phyloP scores from a whole-genome alignment of 2,113 vertebrate species.

The Dicrurus megarhynchus region DNA sequence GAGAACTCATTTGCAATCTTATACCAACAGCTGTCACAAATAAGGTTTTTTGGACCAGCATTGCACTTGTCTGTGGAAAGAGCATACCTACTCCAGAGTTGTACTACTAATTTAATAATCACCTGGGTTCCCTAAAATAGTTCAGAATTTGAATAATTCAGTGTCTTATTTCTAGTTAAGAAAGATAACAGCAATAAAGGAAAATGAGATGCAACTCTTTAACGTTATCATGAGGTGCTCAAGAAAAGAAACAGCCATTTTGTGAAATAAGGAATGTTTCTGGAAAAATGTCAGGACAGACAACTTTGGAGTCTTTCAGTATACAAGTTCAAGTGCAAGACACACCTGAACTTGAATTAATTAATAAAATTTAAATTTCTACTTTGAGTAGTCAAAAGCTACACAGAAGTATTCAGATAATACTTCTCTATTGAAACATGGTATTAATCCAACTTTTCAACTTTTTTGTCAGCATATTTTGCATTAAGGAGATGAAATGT shows the following conservation, averaged over 20 bases:
- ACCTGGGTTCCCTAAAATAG: not conserved
- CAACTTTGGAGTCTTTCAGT: not conserved
- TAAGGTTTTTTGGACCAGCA: not conserved
- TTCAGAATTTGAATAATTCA: not conserved
- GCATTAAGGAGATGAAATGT: not conserved
- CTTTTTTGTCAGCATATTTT: not conserved
- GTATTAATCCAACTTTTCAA: not conserved
- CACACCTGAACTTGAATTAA: not conserved
- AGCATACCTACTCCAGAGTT: not conserved
- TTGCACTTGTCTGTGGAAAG: not conserved
- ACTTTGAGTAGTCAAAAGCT: not conserved
- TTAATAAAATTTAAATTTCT: not conserved
- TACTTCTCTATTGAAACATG: not conserved
- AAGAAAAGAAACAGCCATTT: not conserved
- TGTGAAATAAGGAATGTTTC: not conserved
- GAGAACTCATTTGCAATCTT: not conserved
- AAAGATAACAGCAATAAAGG: not conserved
- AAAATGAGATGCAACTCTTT: not conserved
- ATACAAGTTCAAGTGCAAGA: not conserved
- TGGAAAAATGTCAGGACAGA: not conserved
- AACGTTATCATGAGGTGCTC: rapidly evolving
- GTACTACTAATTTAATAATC: not conserved
- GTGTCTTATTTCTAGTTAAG: not conserved
- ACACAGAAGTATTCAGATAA: not conserved
- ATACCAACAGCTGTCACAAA: not conserved